Percentiles rank a stretch among this genome's conserved stretches.
phyloP scores from a whole-genome alignment of 2,888 invertebrate genomes.

The Epinotia nisella region DNA sequence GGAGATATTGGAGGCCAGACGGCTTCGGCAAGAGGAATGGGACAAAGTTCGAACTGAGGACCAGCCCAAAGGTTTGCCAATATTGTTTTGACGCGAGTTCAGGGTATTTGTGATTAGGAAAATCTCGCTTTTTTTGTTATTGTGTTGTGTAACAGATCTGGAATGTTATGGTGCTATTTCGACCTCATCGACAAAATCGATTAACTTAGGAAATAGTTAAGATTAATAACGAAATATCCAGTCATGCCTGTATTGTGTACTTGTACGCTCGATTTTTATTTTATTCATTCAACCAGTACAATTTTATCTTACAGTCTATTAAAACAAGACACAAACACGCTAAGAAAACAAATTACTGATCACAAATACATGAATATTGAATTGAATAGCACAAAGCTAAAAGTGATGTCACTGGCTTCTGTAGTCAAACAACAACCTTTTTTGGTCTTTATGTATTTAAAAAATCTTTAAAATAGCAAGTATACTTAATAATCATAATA shows the following conservation, averaged over 20 bases:
- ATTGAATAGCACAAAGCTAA: no score
- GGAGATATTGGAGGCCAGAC: conserved; percentile 92
- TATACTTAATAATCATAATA: no score
- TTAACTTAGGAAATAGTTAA: not conserved
- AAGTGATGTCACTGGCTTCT: no score
- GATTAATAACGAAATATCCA: not conserved
- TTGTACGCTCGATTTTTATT: no score
- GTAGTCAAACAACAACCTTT: no score
- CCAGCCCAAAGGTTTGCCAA: conserved; percentile 90
- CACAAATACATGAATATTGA: no score
- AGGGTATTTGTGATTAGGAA: conserved; percentile 6
- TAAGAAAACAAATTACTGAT: no score
- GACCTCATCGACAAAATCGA: not conserved
- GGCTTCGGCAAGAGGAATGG: conserved; percentile 97
- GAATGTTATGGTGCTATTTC: not conserved
- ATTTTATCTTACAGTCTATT: no score
- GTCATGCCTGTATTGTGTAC: not conserved
- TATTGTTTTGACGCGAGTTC: conserved; percentile 26
- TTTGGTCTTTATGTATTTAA: no score
- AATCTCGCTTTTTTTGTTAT: not conserved
- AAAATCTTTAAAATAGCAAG: no score
- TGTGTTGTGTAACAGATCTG: not conserved
- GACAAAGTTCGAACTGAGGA: conserved; percentile 96
- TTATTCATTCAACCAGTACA: no score
- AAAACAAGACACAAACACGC: no score